Conservation (phyloP, 2,797 vertebrate genomes). For the Apogon talboti region DNA sequence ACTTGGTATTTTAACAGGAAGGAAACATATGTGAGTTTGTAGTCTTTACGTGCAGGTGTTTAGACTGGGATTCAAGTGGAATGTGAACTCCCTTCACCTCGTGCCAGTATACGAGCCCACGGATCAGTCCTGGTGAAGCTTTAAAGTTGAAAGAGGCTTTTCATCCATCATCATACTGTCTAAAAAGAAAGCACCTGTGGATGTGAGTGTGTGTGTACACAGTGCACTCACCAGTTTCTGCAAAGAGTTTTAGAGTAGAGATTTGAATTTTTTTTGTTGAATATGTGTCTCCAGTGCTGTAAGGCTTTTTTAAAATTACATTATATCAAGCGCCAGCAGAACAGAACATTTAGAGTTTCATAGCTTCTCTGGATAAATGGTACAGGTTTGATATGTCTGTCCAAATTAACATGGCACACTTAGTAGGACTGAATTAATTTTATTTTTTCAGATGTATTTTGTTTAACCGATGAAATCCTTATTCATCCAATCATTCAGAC, state of each 20-base stretch:
- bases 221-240: background rate
- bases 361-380: background rate
- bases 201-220: constrained; percentile 26
- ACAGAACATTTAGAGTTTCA: background rate
- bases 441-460: too few relatives aligned
- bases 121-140: constrained; percentile 47
- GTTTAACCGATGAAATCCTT: too few relatives aligned
- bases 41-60: constrained; percentile 74
- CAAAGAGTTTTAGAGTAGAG: background rate
- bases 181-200: constrained; percentile 58
- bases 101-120: constrained; percentile 4
- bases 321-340: background rate
- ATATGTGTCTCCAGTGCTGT: background rate
- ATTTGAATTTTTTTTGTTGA: background rate
- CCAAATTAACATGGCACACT: background rate
- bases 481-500: too few relatives aligned
- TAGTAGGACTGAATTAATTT: too few relatives aligned
- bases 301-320: constrained; percentile 1
- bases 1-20: constrained; percentile 55
- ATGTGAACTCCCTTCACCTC: constrained; percentile 67
- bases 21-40: constrained; percentile 46
- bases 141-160: constrained; percentile 58
- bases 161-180: constrained; percentile 55
- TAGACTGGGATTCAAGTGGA: constrained; percentile 77
- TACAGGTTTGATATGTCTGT: background rate